These are phyloP conservation scores for Enteromius trimaculatus DNA, from an alignment of 2,797 vertebrate species.

Conservation along the genomic window DNA sequence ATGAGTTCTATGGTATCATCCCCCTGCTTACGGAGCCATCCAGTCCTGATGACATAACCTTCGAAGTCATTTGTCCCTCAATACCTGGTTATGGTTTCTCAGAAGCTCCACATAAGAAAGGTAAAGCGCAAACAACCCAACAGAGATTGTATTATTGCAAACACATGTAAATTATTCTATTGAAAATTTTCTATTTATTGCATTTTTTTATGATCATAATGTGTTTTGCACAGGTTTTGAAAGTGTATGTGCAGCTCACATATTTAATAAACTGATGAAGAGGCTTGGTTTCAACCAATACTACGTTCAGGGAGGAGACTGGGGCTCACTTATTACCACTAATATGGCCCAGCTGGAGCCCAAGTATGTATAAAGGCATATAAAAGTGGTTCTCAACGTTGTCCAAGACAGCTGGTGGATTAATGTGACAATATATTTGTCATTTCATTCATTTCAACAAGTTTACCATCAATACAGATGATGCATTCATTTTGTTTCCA, in stretches of 20 bases:
- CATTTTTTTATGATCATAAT: not conserved
- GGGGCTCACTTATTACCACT: constrained; percentile 83
- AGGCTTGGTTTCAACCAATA: constrained; percentile 85
- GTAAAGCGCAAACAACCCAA: constrained; percentile 60
- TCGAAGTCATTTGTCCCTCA: constrained; percentile 91
- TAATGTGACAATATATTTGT: not conserved
- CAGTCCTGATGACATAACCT: constrained; percentile 66
- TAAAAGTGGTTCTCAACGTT: not conserved
- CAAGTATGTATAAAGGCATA: constrained; percentile 75
- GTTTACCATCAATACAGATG: not conserved
- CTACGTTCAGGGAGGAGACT: constrained; percentile 89
- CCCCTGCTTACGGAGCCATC: constrained; percentile 80
- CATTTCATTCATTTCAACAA: not conserved
- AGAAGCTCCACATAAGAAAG: constrained; percentile 83
- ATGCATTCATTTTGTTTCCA: not conserved
- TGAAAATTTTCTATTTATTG: not conserved
- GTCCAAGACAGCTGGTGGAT: not conserved
- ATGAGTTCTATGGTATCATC: constrained; percentile 87
- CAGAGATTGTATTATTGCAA: not conserved
- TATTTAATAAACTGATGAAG: constrained; percentile 90
- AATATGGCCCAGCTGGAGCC: constrained; percentile 87
- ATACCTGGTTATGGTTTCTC: constrained; percentile 91
- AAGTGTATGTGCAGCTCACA: constrained; percentile 76
- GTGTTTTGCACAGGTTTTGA: constrained; percentile 77
- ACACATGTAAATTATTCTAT: not conserved